These are phyloP conservation scores for Centropus bengalensis DNA, from an alignment of 2,113 vertebrate genomes.

Conservation along the genomic window DNA sequence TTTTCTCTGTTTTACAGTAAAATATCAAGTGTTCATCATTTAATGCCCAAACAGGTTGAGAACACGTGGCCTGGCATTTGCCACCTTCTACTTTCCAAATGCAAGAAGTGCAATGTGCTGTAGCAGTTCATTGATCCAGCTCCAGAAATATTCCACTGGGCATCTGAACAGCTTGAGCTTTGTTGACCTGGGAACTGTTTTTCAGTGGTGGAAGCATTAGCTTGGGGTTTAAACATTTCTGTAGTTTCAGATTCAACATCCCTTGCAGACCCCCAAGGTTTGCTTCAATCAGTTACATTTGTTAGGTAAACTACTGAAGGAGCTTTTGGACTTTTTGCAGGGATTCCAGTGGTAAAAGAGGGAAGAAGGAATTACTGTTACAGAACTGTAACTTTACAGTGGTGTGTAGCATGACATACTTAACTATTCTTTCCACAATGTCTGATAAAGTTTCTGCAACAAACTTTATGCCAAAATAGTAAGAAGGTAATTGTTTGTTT, in stretches of 20 bases:
- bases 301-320: background rate
- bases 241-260: constrained; percentile 5
- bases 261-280: background rate
- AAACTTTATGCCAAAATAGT: background rate
- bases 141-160: constrained; percentile 79
- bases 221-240: constrained; percentile 28
- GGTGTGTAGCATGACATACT: background rate
- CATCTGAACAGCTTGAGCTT: constrained; percentile 84
- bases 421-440: background rate
- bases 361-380: background rate
- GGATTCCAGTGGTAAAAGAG: background rate
- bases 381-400: background rate
- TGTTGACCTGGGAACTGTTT: constrained; percentile 38
- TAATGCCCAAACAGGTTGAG: constrained; percentile 42
- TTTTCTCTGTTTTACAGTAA: background rate
- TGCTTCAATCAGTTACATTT: background rate
- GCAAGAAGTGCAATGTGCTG: constrained; percentile 77
- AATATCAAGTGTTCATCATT: constrained; percentile 56
- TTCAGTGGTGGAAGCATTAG: constrained; percentile 20
- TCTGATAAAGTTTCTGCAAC: background rate
- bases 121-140: constrained; percentile 74
- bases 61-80: constrained; percentile 75
- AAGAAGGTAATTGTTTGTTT: too few species aligned
- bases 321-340: background rate
- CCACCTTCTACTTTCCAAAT: constrained; percentile 75